Base-by-base conservation (phyloP, 2,888 invertebrate genomes). In the Tanytarsus gracilentus region DNA sequence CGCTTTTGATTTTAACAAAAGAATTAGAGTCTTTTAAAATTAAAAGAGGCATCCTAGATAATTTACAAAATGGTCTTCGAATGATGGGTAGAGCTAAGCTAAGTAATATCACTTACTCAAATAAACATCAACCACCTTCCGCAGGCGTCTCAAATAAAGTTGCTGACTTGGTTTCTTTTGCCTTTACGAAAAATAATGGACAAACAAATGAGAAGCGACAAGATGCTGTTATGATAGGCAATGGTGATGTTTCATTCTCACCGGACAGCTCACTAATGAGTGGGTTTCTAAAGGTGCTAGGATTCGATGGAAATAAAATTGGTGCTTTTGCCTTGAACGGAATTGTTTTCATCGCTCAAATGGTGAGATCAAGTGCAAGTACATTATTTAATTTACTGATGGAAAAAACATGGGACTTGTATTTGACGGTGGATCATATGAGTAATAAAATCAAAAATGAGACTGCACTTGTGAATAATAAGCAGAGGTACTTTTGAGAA, bases 251-350 rank as follows among this genome's bases (percentile, higher is more conserved):
- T 36, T 25, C 16, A 39, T 62, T 65, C 77, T n/a, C 69, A 77
- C 62, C 72, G 75, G 1, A 48, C 4, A 48, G 7, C 7, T 21
- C 29, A n/a, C 23, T 48, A 26, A 62, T 73, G 30, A 65, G 66
- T 5, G 77, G 77, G 11, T 77, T 88, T 65, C 78, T 89, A 63
- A 77, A 82, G 50, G 72, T 90, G 61, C 77, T 91, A 65, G 89
- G 88, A 18, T 77, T 91, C 56, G 86, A 90, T 69, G 78, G 84
- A 0, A 80, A 80, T 61, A 86, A 87, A 72, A 78, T 90, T 62
- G 85, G 86, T 27, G 89, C 90, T 0, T 83, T 90, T 39, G 87
- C 88, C 11, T 79, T 91, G 14, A 91, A 91, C 70, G 87, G 86
- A 18, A 77, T 90, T 14, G 83, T 91, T 64, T 88, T 89, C 72